Base-by-base conservation (phyloP, 2,797 vertebrate species). In the Botia kubotai region DNA sequence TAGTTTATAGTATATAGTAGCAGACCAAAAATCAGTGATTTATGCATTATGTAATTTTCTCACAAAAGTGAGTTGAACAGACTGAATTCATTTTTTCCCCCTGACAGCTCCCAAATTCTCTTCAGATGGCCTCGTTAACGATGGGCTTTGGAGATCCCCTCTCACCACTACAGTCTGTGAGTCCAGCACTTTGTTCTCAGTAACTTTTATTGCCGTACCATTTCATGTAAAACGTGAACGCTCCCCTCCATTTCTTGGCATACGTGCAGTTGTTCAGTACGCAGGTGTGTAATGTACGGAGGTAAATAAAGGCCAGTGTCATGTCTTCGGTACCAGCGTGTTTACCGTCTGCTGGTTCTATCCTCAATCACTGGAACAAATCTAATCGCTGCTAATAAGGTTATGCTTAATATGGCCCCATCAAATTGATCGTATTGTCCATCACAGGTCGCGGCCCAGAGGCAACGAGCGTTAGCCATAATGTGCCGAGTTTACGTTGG, bases 81-180 rank as follows among this genome's bases (percentile, higher is more conserved):
- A 26, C 6, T 39, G 36, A 39, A 39, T 39, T 39, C 4, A 7
- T 39, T 39, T 39, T 39, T 36, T 4, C 1, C 36, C 36, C 50
- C 21, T 70, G 29, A 10, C 72, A 86, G 79, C 14, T 87, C 4
- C 79, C 82, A n/a, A 82, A 88, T 73, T 84, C 79, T 17, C 91
- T 94, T 94, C 95, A 97, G 95, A 96, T 97, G 96, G 96, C 96
- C 90, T 96, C 96, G 89, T 93, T 97, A 93, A 95, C 96, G 87
- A 97, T 97, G 96, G 95, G 96, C 89, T 95, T 97, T 91, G 96
- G 96, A 90, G 96, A 97, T 90, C 93, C 96, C 90, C 96, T 97
- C 91, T 97, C 96, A 92, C 96, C 96, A 92, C 95, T 97, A 89
- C 96, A 97, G 93, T 97, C 96, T 90, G 96, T 97, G 93, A 95